Base-by-base conservation (phyloP, 2,888 invertebrate genomes). In the Orthosia cruda region DNA sequence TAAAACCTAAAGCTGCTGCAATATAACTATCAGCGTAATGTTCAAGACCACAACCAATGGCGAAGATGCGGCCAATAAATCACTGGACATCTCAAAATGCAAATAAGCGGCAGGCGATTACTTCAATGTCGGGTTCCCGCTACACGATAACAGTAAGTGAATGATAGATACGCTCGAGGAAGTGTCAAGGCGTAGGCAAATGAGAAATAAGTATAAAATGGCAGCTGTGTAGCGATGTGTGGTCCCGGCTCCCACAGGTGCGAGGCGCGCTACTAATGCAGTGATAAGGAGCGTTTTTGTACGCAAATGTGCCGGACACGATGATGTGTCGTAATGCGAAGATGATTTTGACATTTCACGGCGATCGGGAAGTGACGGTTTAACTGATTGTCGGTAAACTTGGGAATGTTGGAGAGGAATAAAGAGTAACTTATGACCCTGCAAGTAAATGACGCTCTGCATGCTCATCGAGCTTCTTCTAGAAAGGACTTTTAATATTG, bases 261-360 rank as follows among this genome's bases (percentile, higher is more conserved):
- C 57, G 63, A 52, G 45, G 20, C 45, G 23, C 9, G 5, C 52
- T 15, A 78, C 81, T 87, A 87, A 87, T 83, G 88, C 59, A 59
- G 81, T 78, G 77, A 71, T 78, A 72, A 69, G 75, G 65, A 68
- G 54, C n/a, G 76, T 81, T 81, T 81, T 81, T 81, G 81, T 81
- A 77, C 62, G 85, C 78, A 80, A 81, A 77, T 78, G 81, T 79
- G 80, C 80, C 62, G 75, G 71, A 84, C 82, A 85, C 73, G 68
- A 69, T 80, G 77, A 84, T 77, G 82, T 87, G 86, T 81, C 78
- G 85, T 89, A 87, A 89, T 89, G 88, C 69, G 77, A 86, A 86
- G 86, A 89, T 89, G 88, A 86, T 89, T 88, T 86, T 87, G 84
- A 88, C 87, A 89, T 88, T 88, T 89, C 86, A 88, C 85, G 87